These are phyloP conservation scores for Etheostoma nigrum DNA, from an alignment of 2,797 vertebrate species.

Conservation along the genomic window DNA sequence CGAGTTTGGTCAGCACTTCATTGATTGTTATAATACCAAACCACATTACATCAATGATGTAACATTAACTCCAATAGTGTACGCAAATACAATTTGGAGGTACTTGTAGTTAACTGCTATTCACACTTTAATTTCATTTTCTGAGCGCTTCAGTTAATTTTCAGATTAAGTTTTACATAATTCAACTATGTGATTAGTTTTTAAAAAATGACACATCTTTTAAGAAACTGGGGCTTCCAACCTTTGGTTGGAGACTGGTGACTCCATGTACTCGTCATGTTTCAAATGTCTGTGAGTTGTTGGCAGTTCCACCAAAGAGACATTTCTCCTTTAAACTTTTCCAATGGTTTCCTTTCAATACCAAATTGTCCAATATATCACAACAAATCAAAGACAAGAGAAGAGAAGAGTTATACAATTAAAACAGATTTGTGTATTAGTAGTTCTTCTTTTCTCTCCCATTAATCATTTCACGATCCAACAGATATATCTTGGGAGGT, in stretches of 20 bases:
- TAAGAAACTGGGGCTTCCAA: neutral
- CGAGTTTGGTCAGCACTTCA: slow-evolving; percentile 14
- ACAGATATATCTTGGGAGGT: neutral
- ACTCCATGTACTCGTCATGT: neutral
- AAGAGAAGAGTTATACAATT: neutral
- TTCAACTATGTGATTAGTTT: neutral
- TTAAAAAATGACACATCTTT: neutral
- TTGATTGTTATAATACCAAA: slow-evolving; percentile 12
- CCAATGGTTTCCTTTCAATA: neutral
- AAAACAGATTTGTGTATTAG: too few relatives aligned
- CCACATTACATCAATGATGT: neutral
- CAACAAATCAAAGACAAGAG: neutral
- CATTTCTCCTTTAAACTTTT: neutral
- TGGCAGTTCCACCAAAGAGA: neutral
- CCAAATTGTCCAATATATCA: neutral
- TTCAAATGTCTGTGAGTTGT: neutral
- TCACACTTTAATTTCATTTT: neutral
- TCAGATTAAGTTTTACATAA: neutral
- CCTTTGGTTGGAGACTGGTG: neutral
- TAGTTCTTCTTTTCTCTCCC: neutral
- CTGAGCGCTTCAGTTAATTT: neutral
- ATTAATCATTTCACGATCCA: neutral
- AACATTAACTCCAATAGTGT: neutral
- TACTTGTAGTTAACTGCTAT: neutral
- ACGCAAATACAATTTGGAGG: neutral